Base-by-base conservation (phyloP, 2,797 vertebrate species). In the Parauchenoglanis punctatus region DNA sequence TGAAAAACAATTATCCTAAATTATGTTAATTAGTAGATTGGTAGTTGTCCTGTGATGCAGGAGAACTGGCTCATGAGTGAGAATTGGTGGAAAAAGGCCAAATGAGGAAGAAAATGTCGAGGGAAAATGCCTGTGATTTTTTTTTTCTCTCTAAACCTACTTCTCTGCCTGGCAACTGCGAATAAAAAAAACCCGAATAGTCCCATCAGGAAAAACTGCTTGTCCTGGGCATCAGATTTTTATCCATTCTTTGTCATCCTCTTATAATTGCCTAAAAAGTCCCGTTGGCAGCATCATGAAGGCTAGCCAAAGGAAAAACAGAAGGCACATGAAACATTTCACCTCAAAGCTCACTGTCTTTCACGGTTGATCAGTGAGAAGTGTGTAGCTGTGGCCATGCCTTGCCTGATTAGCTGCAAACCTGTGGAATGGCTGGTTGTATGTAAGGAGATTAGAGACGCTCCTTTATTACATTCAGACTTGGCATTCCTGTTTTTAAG, bases 401-500 rank as follows among this genome's bases (percentile, higher is more conserved):
- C 81, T 82, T 85, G 67, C 67, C 35, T 61, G 80, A 82, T 18
- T 81, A 78, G 12, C 84, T 40, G 35, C 52, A 78, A 85, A 63
- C 78, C 46, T 89, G 73, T 68, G 67, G 25, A 86, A 35, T 56
- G 63, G 18, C 84, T 83, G 86, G 46, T 82, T 81, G 90, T 85
- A 89, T 88, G 85, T 85, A 85, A 91, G 59, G 58, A 87, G 87
- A 88, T 90, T 88, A 90, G 77, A 59, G 52, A 83, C 54, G 75
- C 78, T 83, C 80, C 86, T 90, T 87, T 72, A 80, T 85, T 86
- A 73, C 70, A 80, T 87, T 85, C 59, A 31, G 72, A n/a, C 40
- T 44, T 78, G 84, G 75, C 89, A 83, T 81, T 86, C 56, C 54
- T 84, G 67, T 76, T 89, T 88, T 82, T 82, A 87, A 87, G 84